A percentile compares a stretch with the other conserved stretches of the same genome.
These are phyloP conservation scores for Paradoxurus hermaphroditus DNA, from an alignment of 2,113 vertebrate species.

Conservation along the genomic window DNA sequence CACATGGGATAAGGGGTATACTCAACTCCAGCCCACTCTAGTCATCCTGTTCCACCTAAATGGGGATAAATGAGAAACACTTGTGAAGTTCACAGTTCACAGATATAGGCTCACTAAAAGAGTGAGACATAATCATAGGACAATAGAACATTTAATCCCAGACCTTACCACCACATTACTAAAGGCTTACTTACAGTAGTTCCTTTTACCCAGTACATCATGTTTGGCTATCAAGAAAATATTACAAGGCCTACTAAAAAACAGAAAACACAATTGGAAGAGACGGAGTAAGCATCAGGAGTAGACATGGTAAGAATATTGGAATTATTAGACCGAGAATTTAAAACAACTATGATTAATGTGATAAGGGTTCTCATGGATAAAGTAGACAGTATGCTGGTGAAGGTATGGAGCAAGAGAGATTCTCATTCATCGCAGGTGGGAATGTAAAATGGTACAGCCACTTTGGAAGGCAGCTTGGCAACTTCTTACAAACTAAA, in stretches of 20 bases:
- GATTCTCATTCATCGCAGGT: not conserved
- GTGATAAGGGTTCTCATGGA: not conserved
- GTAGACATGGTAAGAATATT: not conserved
- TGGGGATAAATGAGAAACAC: not conserved
- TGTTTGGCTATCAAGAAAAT: not conserved
- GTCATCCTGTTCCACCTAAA: not conserved
- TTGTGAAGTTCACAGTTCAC: not conserved
- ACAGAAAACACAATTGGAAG: not conserved
- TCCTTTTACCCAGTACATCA: not conserved
- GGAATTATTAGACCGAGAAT: not conserved
- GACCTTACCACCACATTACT: not conserved
- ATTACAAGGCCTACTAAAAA: not conserved
- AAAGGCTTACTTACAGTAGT: not conserved
- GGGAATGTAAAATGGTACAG: not conserved
- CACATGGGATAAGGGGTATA: not conserved
- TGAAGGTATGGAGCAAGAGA: not conserved
- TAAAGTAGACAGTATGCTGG: not conserved
- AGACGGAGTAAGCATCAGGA: not conserved
- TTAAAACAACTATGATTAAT: not conserved
- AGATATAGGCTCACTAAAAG: not conserved
- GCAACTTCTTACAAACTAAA: not conserved
- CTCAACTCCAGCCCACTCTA: not conserved
- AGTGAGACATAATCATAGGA: not conserved
- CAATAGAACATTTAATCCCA: not conserved
- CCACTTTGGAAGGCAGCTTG: not conserved